Evolutionary conservation across 1,140 invertebrate species (phyloP).

Genomic region (Procambarus virginalis): DNA sequence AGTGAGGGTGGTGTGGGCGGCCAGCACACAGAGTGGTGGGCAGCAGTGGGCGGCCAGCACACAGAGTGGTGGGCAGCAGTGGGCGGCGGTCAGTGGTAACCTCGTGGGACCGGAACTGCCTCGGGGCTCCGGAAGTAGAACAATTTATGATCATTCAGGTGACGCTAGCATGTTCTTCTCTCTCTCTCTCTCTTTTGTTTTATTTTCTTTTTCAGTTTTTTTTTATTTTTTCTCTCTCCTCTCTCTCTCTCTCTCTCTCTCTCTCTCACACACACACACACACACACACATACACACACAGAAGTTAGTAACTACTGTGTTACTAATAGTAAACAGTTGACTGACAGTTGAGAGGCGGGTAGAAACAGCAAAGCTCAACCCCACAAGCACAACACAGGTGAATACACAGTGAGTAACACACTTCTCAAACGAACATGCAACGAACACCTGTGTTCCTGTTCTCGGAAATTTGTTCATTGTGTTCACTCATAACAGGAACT

Average conservation of each 20-base stretch:
- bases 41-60: not conserved
- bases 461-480: too few relatives aligned
- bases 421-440: too few relatives aligned
- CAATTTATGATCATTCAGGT: slow-evolving; percentile 55
- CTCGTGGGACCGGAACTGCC: slow-evolving; percentile 62
- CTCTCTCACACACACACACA: not conserved
- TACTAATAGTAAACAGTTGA: too few relatives aligned
- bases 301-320: too few relatives aligned
- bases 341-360: too few relatives aligned
- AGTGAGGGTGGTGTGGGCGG: not conserved
- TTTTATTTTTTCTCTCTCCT: slow-evolving; percentile 48
- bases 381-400: too few relatives aligned
- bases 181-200: slow-evolving; percentile 56
- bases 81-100: slow-evolving; percentile 19
- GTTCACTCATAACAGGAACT: not conserved
- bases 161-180: slow-evolving; percentile 36
- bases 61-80: not conserved
- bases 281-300: not conserved
- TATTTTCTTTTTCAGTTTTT: too few relatives aligned
- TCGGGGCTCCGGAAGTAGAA: slow-evolving; percentile 56
- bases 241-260: slow-evolving; percentile 22
- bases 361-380: too few relatives aligned
- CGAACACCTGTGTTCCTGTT: too few relatives aligned
- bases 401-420: too few relatives aligned
- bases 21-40: not conserved